Conservation (phyloP, 2,888 invertebrate species). For the Hydraecia micacea region DNA sequence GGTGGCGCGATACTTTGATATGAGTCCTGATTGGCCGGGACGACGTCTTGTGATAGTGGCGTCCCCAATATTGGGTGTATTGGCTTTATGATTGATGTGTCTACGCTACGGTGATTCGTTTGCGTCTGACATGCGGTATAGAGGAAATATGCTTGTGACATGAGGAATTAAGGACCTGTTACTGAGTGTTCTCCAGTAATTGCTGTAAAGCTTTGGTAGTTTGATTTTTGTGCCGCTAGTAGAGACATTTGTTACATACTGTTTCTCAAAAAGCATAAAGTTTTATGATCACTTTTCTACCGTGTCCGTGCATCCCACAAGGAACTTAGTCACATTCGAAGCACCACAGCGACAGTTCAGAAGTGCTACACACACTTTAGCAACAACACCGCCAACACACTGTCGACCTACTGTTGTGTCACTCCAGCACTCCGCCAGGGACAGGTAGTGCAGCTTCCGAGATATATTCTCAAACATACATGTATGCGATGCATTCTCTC, state of each 20-base stretch:
- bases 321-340: constrained; percentile 18
- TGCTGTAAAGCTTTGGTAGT: background rate
- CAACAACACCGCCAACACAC: background rate
- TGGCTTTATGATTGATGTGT: constrained; percentile 48
- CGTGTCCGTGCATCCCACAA: background rate
- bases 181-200: background rate
- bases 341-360: constrained; percentile 3
- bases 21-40: constrained; percentile 41
- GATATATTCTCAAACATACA: constrained; percentile 34
- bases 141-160: constrained; percentile 4
- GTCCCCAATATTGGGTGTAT: constrained; percentile 25
- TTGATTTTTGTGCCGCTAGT: background rate
- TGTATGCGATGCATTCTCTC: constrained; percentile 30
- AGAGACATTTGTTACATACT: background rate
- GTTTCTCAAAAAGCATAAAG: constrained; percentile 2
- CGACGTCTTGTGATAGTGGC: constrained; percentile 16
- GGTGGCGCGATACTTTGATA: constrained; percentile 28
- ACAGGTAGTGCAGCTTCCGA: constrained; percentile 15
- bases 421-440: constrained; percentile 20
- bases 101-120: constrained; percentile 13
- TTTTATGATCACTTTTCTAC: constrained; percentile 16
- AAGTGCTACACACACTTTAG: constrained; percentile 11
- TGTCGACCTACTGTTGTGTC: constrained; percentile 15
- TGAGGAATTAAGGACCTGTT: constrained; percentile 4
- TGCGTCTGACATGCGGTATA: constrained; percentile 18